Conservation (phyloP, 2,797 vertebrate genomes). For the Rhynchotus rufescens region DNA sequence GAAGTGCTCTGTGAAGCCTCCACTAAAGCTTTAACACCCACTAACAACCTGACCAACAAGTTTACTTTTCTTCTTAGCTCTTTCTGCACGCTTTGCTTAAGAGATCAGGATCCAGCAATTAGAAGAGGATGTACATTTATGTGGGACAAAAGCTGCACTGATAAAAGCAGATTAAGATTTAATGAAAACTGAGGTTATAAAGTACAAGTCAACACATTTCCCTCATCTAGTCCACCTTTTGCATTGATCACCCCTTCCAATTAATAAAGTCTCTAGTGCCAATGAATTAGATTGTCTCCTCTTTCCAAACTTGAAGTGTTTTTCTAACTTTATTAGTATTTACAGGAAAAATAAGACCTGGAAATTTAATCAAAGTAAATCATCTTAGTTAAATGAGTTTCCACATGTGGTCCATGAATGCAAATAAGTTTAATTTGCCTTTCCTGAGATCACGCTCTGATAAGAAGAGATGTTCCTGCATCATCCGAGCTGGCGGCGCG, state of each 20-base stretch:
- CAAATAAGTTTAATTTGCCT: not conserved
- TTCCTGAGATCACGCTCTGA: not conserved
- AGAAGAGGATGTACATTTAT: too few relatives aligned
- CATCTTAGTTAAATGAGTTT: not conserved
- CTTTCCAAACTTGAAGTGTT: not conserved
- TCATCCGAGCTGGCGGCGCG: not conserved
- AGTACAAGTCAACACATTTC: too few relatives aligned
- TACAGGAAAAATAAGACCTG: not conserved
- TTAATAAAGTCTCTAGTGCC: not conserved
- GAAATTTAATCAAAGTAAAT: not conserved
- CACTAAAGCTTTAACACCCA: not conserved
- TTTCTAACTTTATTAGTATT: not conserved
- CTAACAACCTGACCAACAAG: not conserved
- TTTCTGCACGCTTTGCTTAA: too few relatives aligned
- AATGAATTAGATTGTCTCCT: not conserved
- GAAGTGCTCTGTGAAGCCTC: not conserved
- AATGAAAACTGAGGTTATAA: too few relatives aligned
- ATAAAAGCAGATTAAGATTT: too few relatives aligned
- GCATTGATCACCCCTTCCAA: not conserved
- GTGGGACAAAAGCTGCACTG: too few relatives aligned
- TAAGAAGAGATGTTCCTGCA: not conserved
- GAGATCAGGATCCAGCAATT: too few relatives aligned
- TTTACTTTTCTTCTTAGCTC: not conserved
- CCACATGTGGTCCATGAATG: not conserved
- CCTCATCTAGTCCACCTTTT: not conserved